Conservation (phyloP, 2,888 invertebrate species). For the Drosophila cyrtoloma region DNA sequence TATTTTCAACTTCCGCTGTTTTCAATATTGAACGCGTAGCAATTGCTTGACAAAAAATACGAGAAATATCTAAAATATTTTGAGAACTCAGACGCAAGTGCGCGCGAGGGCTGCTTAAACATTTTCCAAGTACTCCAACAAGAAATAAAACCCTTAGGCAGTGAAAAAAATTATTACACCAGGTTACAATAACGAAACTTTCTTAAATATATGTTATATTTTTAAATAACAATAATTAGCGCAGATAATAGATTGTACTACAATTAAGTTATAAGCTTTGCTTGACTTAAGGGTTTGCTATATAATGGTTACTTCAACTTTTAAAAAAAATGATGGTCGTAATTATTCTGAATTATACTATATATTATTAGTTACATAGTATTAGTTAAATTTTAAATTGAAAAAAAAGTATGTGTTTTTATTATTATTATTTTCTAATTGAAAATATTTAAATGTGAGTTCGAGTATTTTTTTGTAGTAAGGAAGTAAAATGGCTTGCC, state of each 20-base stretch:
- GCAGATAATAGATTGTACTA: not conserved
- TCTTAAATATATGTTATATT: not conserved
- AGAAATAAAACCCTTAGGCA: not conserved
- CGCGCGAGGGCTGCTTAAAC: slow-evolving; percentile 19
- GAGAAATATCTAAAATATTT: slow-evolving; percentile 25
- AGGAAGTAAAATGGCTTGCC: not conserved
- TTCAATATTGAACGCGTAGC: slow-evolving; percentile 53
- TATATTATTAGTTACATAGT: not conserved
- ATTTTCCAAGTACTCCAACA: not conserved
- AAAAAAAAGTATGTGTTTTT: not conserved
- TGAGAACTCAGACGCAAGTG: not conserved
- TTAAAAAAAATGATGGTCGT: not conserved
- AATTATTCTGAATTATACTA: not conserved
- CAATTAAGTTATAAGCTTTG: not conserved
- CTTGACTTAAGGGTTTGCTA: not conserved
- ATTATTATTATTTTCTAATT: not conserved
- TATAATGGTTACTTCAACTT: not conserved
- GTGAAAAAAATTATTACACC: not conserved
- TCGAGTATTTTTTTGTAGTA: not conserved
- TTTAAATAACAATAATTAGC: not conserved
- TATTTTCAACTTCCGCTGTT: slow-evolving; percentile 22
- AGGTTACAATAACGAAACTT: not conserved
- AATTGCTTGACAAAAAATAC: slow-evolving; percentile 37
- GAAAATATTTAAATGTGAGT: not conserved
- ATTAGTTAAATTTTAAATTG: not conserved